These are phyloP conservation scores for Osmerus eperlanus DNA, from an alignment of 2,113 vertebrate genomes.

Conservation along the genomic window DNA sequence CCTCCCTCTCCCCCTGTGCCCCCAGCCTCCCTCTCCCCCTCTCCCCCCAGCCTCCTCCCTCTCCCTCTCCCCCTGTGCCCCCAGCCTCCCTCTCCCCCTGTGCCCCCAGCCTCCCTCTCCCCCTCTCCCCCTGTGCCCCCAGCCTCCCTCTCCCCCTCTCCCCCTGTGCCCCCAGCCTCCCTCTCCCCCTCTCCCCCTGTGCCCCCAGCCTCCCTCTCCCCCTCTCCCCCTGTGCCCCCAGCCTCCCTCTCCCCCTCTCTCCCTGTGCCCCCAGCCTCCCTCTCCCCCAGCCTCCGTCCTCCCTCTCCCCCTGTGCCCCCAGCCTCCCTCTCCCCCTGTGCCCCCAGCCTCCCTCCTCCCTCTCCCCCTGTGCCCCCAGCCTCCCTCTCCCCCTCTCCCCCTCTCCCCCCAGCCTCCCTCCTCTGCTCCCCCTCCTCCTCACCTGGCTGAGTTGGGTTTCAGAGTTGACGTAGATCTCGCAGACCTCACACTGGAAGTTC, in stretches of 20 bases:
- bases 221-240: background rate
- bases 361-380: conserved; percentile 15
- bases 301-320: conserved; percentile 1
- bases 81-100: too few relatives aligned
- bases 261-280: background rate
- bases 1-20: background rate
- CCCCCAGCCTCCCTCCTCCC: conserved; percentile 22
- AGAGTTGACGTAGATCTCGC: conserved; percentile 98
- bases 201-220: too few relatives aligned
- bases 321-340: conserved; percentile 38
- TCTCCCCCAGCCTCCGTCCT: conserved; percentile 1
- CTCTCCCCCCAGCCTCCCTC: background rate
- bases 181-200: background rate
- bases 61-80: conserved; percentile 13
- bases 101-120: too few relatives aligned
- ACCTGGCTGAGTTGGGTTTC: conserved; percentile 98
- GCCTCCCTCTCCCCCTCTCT: too few relatives aligned
- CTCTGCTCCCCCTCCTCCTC: conserved; percentile 26
- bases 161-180: background rate
- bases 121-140: conserved; percentile 1
- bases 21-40: conserved; percentile 1
- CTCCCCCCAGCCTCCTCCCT: conserved; percentile 17
- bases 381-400: conserved; percentile 35
- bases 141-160: conserved; percentile 33
- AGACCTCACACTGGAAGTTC: conserved; percentile 90